A percentile compares a stretch with the other conserved stretches of the same genome.
These are phyloP conservation scores for Cyphomyrus plagiostoma DNA, from an alignment of 2,113 vertebrate genomes.

Conservation along the genomic window DNA sequence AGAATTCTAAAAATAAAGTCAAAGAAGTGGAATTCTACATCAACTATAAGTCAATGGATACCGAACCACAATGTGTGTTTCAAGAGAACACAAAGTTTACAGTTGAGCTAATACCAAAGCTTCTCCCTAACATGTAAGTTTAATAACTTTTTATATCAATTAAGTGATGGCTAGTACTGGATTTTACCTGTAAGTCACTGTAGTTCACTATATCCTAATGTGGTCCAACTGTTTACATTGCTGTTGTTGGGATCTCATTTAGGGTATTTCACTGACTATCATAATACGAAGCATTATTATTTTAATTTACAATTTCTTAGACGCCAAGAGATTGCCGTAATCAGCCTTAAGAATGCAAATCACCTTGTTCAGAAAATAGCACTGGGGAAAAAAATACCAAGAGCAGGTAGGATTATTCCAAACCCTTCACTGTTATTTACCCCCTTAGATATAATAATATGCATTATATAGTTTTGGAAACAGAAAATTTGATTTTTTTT, in stretches of 20 bases:
- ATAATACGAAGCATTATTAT: background rate
- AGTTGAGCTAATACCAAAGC: slow-evolving; percentile 76
- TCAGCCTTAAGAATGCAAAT: slow-evolving; percentile 44
- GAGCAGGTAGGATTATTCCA: slow-evolving; percentile 32
- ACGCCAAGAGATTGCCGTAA: slow-evolving; percentile 71
- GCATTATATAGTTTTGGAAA: background rate
- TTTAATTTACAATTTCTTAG: slow-evolving; percentile 45
- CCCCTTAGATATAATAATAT: background rate
- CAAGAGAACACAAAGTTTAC: slow-evolving; percentile 55
- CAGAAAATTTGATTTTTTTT: background rate
- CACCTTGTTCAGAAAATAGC: slow-evolving; percentile 61
- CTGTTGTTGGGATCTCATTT: background rate
- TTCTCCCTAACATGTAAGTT: slow-evolving; percentile 75
- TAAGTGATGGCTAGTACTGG: background rate
- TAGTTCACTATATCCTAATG: background rate
- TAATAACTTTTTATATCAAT: background rate
- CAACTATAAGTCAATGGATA: slow-evolving; percentile 60
- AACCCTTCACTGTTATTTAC: background rate
- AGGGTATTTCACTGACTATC: background rate
- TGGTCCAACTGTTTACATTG: background rate
- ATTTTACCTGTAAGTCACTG: background rate
- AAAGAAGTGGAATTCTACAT: slow-evolving; percentile 59
- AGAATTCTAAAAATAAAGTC: background rate
- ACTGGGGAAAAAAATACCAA: slow-evolving; percentile 48
- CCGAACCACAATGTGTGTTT: slow-evolving; percentile 55